A percentile compares a stretch with the other conserved stretches of the same genome.
Evolutionary conservation across 2,888 invertebrate genomes (phyloP).

Genomic region (Pristionchus japonicus): DNA sequence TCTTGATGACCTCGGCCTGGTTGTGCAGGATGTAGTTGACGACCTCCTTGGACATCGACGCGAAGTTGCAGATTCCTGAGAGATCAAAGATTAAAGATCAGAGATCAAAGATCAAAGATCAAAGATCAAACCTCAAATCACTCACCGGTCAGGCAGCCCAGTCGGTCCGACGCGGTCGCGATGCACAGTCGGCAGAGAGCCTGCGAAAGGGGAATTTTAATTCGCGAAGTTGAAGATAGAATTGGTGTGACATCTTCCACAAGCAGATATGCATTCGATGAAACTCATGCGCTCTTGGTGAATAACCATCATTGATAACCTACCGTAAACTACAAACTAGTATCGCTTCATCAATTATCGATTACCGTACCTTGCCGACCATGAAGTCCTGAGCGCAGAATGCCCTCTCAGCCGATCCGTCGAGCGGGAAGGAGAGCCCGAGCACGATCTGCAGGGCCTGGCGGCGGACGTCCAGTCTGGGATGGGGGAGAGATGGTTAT

Average conservation of each 20-base stretch:
- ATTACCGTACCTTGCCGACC: conserved; percentile 53
- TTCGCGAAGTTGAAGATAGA: neutral
- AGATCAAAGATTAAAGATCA: neutral
- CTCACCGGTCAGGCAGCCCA: conserved; percentile 54
- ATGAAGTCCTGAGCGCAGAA: conserved; percentile 55
- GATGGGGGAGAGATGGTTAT: no score
- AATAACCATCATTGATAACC: neutral
- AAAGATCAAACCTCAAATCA: neutral
- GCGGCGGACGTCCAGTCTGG: conserved; percentile 59
- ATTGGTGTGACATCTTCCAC: neutral
- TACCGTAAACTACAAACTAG: neutral
- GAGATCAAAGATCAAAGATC: neutral
- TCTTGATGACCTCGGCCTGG: conserved; percentile 31
- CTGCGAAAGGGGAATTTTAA: conserved; percentile 49
- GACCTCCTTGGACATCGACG: conserved; percentile 58
- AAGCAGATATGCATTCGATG: neutral
- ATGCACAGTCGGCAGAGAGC: conserved; percentile 59
- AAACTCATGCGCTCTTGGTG: neutral
- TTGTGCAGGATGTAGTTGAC: conserved; percentile 55
- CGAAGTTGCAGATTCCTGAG: conserved; percentile 60
- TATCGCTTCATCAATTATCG: neutral
- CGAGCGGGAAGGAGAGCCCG: conserved; percentile 56
- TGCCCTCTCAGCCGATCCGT: conserved; percentile 60
- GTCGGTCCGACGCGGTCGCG: conserved; percentile 58
- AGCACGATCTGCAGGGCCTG: conserved; percentile 59